Evolutionary conservation across 2,113 vertebrate species (phyloP).

Genomic region (Sinosuthora webbiana): DNA sequence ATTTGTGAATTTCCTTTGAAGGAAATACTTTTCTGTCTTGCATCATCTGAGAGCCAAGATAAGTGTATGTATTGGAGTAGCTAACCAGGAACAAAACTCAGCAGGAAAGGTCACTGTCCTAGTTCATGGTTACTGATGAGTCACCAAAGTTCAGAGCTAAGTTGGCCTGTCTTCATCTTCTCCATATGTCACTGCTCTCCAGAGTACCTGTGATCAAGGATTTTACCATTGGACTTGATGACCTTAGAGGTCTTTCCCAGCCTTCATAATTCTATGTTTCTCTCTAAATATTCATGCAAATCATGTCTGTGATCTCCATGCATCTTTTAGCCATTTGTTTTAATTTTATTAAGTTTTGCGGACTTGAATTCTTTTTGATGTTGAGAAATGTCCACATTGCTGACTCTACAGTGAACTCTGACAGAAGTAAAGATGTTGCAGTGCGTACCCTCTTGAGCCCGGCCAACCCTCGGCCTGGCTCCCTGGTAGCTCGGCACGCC

Average conservation of each 20-base stretch:
- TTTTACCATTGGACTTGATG: neutral
- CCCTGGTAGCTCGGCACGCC: no score
- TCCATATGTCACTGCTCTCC: neutral
- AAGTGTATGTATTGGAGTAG: neutral
- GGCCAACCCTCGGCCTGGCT: no score
- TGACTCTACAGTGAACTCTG: neutral
- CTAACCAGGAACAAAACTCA: neutral
- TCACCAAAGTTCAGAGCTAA: neutral
- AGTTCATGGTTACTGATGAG: neutral
- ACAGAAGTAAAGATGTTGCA: no score
- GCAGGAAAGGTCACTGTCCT: neutral
- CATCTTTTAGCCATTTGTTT: neutral
- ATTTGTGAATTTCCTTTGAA: neutral
- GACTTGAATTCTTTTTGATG: neutral
- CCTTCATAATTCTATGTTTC: neutral
- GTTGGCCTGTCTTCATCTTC: neutral
- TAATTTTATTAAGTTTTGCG: neutral
- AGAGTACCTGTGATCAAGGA: neutral
- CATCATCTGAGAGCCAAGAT: neutral
- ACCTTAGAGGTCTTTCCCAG: neutral
- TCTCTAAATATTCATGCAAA: neutral
- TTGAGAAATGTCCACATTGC: neutral
- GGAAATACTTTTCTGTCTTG: neutral
- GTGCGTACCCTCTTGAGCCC: no score
- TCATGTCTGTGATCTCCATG: neutral